Evolutionary conservation across 2,797 vertebrate genomes (phyloP), one percentile per base, ranked within the genome.

Genomic region (Mycteria americana): DNA sequence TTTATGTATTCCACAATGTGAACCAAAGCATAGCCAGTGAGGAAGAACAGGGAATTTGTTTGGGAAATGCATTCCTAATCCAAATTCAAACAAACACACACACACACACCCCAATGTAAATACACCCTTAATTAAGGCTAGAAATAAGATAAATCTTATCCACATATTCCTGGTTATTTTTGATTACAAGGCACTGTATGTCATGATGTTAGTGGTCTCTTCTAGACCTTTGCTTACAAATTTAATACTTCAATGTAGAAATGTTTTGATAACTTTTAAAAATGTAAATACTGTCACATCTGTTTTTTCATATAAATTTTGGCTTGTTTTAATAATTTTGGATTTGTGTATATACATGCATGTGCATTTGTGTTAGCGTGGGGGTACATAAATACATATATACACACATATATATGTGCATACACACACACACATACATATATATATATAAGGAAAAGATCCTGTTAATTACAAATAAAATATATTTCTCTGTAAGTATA

Each of bases 401-500:
- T 5, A 50, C 5, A 67, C 9, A 39, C 3, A 22, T 10, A 24
- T 2, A 8, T 22, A 6, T 4, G 6, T 31, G 2, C 7, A 4
- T 5, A 5, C 6, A 17, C 2, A 21, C 5, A 21, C 5, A 51
- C 4, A 48, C 1, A 57, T 2, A 8, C 0, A 18, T 10, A 33
- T 15, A 7, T 18, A 25, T 43, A n/a, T 37, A 3, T 8, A 13
- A 30, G 9, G 10, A 70, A 74, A 73, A 79, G 3, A 30, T 18
- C 17, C 2, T 18, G 6, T 21, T 25, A 51, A 51, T 56, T 59
- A 13, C 1, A 54, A 88, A 74, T 14, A 50, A 63, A 15, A 63
- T 21, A 21, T 7, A 17, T 39, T 59, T 67, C 4, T 19, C 22
- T 39, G 1, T 22, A 65, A 65, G 2, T 27, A 25, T 28, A 56